Conservation (phyloP, 1,140 invertebrate species). For the Zaprionus vittiger region DNA sequence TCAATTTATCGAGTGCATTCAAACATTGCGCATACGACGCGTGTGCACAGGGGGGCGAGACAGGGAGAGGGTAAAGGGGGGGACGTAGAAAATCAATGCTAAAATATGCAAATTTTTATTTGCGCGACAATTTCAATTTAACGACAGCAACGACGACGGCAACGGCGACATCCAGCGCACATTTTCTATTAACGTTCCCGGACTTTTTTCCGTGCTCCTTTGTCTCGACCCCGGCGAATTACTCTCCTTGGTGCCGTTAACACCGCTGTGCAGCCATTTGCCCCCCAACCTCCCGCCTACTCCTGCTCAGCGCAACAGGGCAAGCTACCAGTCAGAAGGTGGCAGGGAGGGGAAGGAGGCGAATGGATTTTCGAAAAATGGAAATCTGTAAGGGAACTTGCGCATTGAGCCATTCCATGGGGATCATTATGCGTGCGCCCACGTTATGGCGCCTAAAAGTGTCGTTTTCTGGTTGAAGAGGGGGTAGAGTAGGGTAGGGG, state of each 20-base stretch:
- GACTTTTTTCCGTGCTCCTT: slow-evolving; percentile 40
- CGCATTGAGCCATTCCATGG: slow-evolving; percentile 71
- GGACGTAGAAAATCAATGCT: slow-evolving; percentile 71
- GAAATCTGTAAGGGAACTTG: slow-evolving; percentile 69
- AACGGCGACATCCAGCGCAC: slow-evolving; percentile 48
- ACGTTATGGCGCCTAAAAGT: slow-evolving; percentile 75
- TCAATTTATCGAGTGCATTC: slow-evolving; percentile 70
- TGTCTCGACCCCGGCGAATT: slow-evolving; percentile 62
- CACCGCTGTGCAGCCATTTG: slow-evolving; percentile 53
- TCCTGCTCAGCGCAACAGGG: slow-evolving; percentile 37
- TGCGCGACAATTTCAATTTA: slow-evolving; percentile 84
- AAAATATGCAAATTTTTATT: slow-evolving; percentile 84
- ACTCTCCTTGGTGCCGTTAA: slow-evolving; percentile 80
- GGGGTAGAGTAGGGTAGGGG: no score
- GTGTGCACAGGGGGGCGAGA: slow-evolving; percentile 27
- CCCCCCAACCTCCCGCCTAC: background rate
- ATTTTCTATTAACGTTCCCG: slow-evolving; percentile 76
- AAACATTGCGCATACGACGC: slow-evolving; percentile 66
- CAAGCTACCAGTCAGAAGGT: slow-evolving; percentile 24
- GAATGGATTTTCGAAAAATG: slow-evolving; percentile 72
- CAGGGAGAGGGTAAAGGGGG: background rate
- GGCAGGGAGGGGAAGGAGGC: background rate
- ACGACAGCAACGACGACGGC: slow-evolving; percentile 45
- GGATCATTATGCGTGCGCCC: slow-evolving; percentile 76
- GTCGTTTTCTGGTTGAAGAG: slow-evolving; percentile 48